Conservation (phyloP, 2,797 vertebrate genomes). For the Fistularia tabacaria region DNA sequence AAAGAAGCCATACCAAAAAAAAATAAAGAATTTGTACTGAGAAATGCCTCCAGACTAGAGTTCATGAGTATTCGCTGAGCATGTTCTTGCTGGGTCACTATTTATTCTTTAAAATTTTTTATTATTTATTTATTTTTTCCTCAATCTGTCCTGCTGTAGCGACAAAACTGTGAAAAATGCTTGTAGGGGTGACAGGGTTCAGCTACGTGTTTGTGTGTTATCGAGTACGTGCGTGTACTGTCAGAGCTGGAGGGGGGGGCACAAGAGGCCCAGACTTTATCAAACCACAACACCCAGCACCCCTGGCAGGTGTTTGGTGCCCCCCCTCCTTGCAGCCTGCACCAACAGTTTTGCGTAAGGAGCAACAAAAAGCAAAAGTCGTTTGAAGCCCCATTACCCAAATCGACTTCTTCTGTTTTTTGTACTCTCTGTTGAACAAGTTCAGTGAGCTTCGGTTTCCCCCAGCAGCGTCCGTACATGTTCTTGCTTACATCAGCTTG, state of each 20-base stretch:
- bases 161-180: slow-evolving; percentile 5
- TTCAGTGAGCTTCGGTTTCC: slow-evolving; percentile 17
- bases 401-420: background rate
- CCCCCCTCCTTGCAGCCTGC: slow-evolving; percentile 22
- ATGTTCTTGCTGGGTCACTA: slow-evolving; percentile 6
- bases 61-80: slow-evolving; percentile 5
- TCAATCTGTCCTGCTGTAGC: slow-evolving; percentile 8
- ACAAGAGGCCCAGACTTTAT: slow-evolving; percentile 64
- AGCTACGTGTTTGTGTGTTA: slow-evolving; percentile 34
- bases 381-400: too few relatives aligned
- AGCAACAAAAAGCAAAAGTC: background rate
- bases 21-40: slow-evolving; percentile 74
- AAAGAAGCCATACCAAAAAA: slow-evolving; percentile 76
- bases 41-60: slow-evolving; percentile 17
- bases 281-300: slow-evolving; percentile 56
- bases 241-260: slow-evolving; percentile 18
- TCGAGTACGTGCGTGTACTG: slow-evolving; percentile 34
- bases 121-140: too few relatives aligned
- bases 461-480: slow-evolving; percentile 31
- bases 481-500: slow-evolving; percentile 44
- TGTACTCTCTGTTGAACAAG: slow-evolving; percentile 13
- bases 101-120: too few relatives aligned
- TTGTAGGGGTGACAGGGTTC: slow-evolving; percentile 31
- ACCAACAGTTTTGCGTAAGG: slow-evolving; percentile 1
- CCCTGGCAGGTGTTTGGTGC: slow-evolving; percentile 55